phyloP scores from a whole-genome alignment of 2,797 vertebrate genomes.

The Lepidocolaptes lacrymiger region DNA sequence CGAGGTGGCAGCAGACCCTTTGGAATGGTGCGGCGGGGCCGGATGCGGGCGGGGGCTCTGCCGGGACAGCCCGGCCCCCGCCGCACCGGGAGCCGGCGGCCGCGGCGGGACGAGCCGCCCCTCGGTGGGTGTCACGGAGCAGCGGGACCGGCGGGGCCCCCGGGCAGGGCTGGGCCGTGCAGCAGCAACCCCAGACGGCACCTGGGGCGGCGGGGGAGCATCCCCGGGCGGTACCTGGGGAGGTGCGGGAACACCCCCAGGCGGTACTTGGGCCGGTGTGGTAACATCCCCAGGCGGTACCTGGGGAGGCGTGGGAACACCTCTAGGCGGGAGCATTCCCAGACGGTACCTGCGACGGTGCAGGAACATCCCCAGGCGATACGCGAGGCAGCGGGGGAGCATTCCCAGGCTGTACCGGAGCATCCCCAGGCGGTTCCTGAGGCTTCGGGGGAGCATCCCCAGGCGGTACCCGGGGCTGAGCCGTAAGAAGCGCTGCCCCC shows the following conservation, averaged over 20 bases:
- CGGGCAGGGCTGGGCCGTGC: fast-evolving
- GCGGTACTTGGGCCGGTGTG: fast-evolving
- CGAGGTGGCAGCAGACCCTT: conserved; percentile 78
- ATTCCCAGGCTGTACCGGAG: background rate
- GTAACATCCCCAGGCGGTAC: background rate
- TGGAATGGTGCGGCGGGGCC: conserved; percentile 29
- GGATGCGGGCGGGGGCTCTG: background rate
- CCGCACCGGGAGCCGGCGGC: background rate
- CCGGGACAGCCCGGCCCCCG: background rate
- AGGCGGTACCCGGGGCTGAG: background rate
- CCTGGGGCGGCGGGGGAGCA: background rate
- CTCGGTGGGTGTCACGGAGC: background rate
- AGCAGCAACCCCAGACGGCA: background rate
- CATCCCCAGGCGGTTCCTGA: background rate
- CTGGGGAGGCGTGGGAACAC: background rate
- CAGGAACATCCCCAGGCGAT: background rate
- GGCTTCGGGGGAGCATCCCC: background rate
- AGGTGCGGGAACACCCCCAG: background rate
- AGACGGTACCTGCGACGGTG: no score
- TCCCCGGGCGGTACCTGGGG: background rate
- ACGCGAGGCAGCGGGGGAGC: no score
- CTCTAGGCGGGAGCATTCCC: background rate
- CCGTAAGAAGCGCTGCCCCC: background rate
- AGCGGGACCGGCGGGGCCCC: background rate
- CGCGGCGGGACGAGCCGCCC: background rate